Base-by-base conservation (phyloP, 1,140 invertebrate species). In the Pogonus chalceus region DNA sequence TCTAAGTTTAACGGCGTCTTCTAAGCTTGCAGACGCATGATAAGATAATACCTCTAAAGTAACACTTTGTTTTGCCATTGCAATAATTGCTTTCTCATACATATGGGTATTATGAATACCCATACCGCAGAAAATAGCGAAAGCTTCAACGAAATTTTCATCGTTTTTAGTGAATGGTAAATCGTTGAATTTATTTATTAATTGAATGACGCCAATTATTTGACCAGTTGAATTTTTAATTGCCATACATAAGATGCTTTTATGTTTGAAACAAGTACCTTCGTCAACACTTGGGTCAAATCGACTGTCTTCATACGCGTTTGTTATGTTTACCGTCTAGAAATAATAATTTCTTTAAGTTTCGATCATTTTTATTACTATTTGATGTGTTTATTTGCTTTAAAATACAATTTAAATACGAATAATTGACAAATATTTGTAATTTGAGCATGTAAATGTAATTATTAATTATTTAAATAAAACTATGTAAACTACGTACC, bases 91-190 rank as follows among this genome's bases (percentile, higher is more conserved):
- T 69, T 88, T 92, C 71, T 97, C 92, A 66, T 95, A 97, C 90
- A 96, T 96, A 66, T 93, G 88, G 37, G 92, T 96, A 69, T 97
- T 96, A 72, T 94, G 88, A 52, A 97, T 96, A 23, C 93, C 93
- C 89, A 98, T 93, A 20, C 94, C 94, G 74, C 92, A 96, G 73
- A 97, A 98, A 62, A 98, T 95, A 52, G 92, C 90, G 73, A 98
- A 98, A 0, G 93, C 92, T 72, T 96, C 89, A 46, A 94, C 88
- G 64, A 92, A 91, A 69, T 92, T 92, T 67, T 94, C 90, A 64
- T 94, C 90, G 69, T 92, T 93, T 70, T 89, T 89, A 37, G 89
- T 91, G 65, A 93, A 93, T 14, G 84, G 78, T 49, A 91, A 74
- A 53, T 87, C 86, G 71, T 94, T 85, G 66, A 94, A 88, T 76